phyloP scores from a whole-genome alignment of 2,888 invertebrate species.

The Rhimphoctona megacephalus region DNA sequence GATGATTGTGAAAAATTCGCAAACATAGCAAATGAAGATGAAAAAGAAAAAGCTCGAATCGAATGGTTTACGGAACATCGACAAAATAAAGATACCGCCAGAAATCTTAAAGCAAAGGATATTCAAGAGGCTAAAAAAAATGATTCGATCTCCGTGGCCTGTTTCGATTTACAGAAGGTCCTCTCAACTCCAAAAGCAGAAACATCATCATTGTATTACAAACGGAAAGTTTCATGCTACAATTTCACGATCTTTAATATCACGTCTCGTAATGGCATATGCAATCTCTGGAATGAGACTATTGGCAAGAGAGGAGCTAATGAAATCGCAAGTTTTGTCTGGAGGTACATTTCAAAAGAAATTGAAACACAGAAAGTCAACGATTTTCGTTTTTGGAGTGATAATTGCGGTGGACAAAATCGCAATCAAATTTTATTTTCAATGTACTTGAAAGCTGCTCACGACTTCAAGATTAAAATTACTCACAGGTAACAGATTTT shows the following conservation, averaged over 20 bases:
- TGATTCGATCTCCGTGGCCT: slow-evolving; percentile 35
- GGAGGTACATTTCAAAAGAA: slow-evolving; percentile 10
- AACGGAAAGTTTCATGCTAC: slow-evolving; percentile 24
- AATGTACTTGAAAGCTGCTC: slow-evolving; percentile 30
- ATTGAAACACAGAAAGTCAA: slow-evolving; percentile 21
- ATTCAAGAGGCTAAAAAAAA: slow-evolving; percentile 29
- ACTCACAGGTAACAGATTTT: slow-evolving; percentile 45
- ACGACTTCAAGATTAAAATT: slow-evolving; percentile 19
- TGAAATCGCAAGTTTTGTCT: slow-evolving; percentile 40
- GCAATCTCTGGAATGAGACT: slow-evolving; percentile 35
- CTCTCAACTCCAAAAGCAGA: slow-evolving; percentile 36
- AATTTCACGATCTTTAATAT: slow-evolving; percentile 37
- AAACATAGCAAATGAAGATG: not conserved
- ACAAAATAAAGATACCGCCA: no score
- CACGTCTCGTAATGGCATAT: slow-evolving; percentile 8
- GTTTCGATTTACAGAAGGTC: slow-evolving; percentile 52
- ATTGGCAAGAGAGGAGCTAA: slow-evolving; percentile 40
- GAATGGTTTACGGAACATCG: no score
- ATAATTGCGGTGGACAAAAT: slow-evolving; percentile 49
- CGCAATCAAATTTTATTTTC: slow-evolving; percentile 24
- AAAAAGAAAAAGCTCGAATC: slow-evolving; percentile 21
- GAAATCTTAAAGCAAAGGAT: slow-evolving; percentile 2
- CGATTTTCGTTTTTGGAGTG: slow-evolving; percentile 31
- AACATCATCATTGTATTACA: slow-evolving; percentile 35
- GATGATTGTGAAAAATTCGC: slow-evolving; percentile 27